Base-by-base conservation (phyloP, 2,797 vertebrate genomes). In the Spinus olivaceus region DNA sequence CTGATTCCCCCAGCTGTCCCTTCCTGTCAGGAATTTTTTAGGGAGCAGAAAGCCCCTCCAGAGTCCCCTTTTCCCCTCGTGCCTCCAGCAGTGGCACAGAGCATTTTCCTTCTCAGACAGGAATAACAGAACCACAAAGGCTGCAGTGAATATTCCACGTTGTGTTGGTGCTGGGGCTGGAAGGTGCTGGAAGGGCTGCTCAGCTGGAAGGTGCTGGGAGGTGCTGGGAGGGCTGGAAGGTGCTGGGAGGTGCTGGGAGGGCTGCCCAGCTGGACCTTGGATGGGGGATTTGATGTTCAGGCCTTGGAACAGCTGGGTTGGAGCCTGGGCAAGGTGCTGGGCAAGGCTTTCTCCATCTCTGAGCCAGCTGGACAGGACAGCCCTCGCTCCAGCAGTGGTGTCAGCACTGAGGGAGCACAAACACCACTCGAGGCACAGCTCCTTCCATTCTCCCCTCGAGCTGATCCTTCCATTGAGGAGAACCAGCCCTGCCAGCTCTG, bases 1-100 rank as follows among this genome's bases (percentile, higher is more conserved):
- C 60, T 0, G 3, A 33, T n/a, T 2, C 3, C 3, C 11, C 14
- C 1, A 1, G 41, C 61, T 56, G 8, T 37, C 18, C 63, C 12
- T 10, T 47, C 9, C 70, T 50, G 12, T 0, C n/a, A 51, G 61
- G n/a, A 6, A 11, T n/a, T 23, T 44, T 59, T 44, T 76, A 23
- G 53, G 46, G 61, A 76, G 23, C 42, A 73, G 10, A 56, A 64
- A 56, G 1, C 4, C 19, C 13, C 33, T 4, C 7, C 25, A 20
- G n/a, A 67, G 3, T 37, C 6, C 14, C 9, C 4, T 59, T 57
- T n/a, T 7, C 44, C 44, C 27, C 32, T 17, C 18, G 3, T 4
- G 56, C 59, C 41, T 49, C 28, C 63, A n/a, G 71, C 51, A 6
- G 19, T 41, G 59, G 35, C 72, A 39, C 32, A 7, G 42, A 59